These are phyloP conservation scores for Antennarius striatus DNA, from an alignment of 2,113 vertebrate genomes.

Conservation along the genomic window DNA sequence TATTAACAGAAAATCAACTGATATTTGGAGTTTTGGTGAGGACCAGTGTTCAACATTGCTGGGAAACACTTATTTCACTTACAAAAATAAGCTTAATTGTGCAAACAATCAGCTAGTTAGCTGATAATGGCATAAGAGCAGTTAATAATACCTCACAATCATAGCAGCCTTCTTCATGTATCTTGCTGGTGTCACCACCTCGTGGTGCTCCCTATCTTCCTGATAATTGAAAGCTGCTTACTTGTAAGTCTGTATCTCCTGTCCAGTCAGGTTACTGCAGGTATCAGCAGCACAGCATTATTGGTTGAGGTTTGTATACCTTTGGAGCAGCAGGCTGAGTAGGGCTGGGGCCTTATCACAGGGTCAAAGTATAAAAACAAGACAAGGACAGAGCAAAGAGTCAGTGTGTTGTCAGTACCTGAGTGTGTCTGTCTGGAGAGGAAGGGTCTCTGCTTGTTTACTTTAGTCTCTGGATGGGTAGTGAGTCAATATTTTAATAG, in stretches of 20 bases:
- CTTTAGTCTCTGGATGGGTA: background rate
- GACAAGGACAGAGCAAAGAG: background rate
- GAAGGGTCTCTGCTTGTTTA: slow-evolving; percentile 4
- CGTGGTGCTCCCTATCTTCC: background rate
- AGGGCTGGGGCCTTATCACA: slow-evolving; percentile 49
- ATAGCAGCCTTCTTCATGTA: no score
- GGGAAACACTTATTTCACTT: no score
- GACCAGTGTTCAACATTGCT: no score
- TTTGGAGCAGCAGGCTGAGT: slow-evolving; percentile 54
- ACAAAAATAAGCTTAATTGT: no score
- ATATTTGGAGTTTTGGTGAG: no score
- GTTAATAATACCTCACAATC: background rate
- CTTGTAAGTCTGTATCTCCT: slow-evolving; percentile 7
- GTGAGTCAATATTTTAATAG: background rate
- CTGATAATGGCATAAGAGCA: background rate
- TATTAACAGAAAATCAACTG: no score
- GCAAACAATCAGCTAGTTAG: background rate
- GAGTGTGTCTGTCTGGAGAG: slow-evolving; percentile 13
- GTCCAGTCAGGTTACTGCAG: slow-evolving; percentile 8
- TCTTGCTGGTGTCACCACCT: background rate
- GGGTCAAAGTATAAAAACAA: slow-evolving; percentile 52
- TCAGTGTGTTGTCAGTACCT: slow-evolving; percentile 12
- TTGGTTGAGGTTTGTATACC: slow-evolving; percentile 46
- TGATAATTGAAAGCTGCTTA: slow-evolving; percentile 15
- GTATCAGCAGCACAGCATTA: background rate